A percentile compares a stretch with the other conserved stretches of the same genome.
These are phyloP conservation scores for Cosmopolites sordidus DNA, from an alignment of 2,888 invertebrate species.

Conservation along the genomic window DNA sequence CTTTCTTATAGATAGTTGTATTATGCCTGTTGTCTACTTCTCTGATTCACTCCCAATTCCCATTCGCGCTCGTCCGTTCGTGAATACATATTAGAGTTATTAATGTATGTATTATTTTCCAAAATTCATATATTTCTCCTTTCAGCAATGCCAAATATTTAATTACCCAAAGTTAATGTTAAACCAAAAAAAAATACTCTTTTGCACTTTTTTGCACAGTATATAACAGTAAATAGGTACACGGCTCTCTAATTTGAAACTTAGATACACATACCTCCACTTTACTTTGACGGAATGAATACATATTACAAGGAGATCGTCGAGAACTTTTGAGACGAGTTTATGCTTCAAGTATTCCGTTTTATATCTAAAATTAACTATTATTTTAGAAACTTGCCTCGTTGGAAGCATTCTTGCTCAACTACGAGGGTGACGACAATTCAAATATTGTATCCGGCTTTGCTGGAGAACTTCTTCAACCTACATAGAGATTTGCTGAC, in stretches of 20 bases:
- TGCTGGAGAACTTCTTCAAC: neutral
- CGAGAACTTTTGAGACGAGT: constrained; percentile 10
- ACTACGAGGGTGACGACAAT: constrained; percentile 12
- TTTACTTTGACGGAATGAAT: constrained; percentile 9
- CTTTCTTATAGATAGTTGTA: too few relatives aligned
- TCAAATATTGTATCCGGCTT: constrained; percentile 14
- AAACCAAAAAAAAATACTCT: too few relatives aligned
- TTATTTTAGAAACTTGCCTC: constrained; percentile 17
- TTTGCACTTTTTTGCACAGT: too few relatives aligned
- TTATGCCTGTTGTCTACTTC: too few relatives aligned
- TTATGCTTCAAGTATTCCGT: constrained; percentile 14
- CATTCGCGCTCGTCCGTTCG: too few relatives aligned
- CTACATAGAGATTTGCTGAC: too few relatives aligned
- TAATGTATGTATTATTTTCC: too few relatives aligned
- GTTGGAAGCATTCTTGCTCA: constrained; percentile 7
- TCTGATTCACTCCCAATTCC: too few relatives aligned
- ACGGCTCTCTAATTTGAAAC: constrained; percentile 6
- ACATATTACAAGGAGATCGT: constrained; percentile 13
- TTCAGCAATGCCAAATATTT: too few relatives aligned
- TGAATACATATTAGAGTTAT: too few relatives aligned
- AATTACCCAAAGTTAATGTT: too few relatives aligned
- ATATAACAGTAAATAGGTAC: neutral
- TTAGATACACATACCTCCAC: constrained; percentile 5
- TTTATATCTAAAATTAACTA: constrained; percentile 15
- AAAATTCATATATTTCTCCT: too few relatives aligned